phyloP scores from a whole-genome alignment of 2,888 invertebrate genomes.

The Andrena haemorrhoa region DNA sequence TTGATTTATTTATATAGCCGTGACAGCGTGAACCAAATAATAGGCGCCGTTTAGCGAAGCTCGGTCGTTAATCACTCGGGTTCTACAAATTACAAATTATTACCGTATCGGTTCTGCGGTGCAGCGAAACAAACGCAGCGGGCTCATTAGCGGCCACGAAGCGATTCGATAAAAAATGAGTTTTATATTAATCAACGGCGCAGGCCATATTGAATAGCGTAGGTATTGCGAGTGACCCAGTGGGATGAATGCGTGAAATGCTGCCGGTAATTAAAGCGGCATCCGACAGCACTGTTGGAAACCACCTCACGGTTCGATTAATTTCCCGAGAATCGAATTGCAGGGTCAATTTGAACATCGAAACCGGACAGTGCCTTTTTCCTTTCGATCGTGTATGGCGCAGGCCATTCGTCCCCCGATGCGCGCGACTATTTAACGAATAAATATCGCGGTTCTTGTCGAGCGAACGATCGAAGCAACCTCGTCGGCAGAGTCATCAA shows the following conservation, averaged over 20 bases:
- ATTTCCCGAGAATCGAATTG: conserved; percentile 52
- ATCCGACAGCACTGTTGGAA: conserved; percentile 20
- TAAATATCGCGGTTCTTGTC: not conserved
- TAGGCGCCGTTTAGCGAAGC: conserved; percentile 25
- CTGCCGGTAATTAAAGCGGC: conserved; percentile 49
- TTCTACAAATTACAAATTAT: conserved; percentile 33
- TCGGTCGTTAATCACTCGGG: conserved; percentile 25
- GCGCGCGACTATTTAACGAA: not conserved
- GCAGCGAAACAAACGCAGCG: not conserved
- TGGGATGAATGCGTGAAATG: conserved; percentile 46
- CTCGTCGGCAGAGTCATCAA: not conserved
- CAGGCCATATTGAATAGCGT: conserved; percentile 15
- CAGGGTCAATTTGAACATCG: conserved; percentile 41
- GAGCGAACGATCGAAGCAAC: not conserved
- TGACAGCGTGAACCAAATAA: conserved; percentile 6
- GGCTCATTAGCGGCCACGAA: conserved; percentile 5
- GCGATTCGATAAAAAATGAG: conserved; percentile 4
- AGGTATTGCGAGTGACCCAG: conserved; percentile 16
- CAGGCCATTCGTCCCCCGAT: not conserved
- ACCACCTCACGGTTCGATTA: conserved; percentile 49
- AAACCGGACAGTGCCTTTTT: not conserved
- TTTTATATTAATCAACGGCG: conserved; percentile 43
- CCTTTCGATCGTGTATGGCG: conserved; percentile 5
- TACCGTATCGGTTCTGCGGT: not conserved
- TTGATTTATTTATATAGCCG: not conserved